phyloP scores from a whole-genome alignment of 2,797 vertebrate species.

The Dicrostonyx torquatus region DNA sequence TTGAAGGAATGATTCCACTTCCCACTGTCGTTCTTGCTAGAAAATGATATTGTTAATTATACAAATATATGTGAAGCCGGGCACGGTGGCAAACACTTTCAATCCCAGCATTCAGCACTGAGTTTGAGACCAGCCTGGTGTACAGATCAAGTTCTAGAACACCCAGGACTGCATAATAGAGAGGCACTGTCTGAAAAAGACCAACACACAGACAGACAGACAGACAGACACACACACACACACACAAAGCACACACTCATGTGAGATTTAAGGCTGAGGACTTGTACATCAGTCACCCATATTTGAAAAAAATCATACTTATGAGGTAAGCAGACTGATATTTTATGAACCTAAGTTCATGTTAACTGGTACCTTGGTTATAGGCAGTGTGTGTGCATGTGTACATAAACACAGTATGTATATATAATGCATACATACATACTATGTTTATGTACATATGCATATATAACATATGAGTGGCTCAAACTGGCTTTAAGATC shows the following conservation, averaged over 20 bases:
- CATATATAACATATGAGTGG: neutral
- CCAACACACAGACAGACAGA: neutral
- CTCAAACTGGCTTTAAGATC: constrained; percentile 12
- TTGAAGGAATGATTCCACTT: neutral
- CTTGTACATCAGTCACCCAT: constrained; percentile 23
- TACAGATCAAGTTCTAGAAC: neutral
- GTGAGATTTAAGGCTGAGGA: constrained; percentile 30
- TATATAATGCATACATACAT: neutral
- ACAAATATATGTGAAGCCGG: constrained; percentile 29
- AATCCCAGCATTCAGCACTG: neutral
- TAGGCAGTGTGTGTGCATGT: neutral
- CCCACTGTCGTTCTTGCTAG: neutral
- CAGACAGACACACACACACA: neutral
- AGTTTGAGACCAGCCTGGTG: neutral
- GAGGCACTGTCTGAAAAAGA: neutral
- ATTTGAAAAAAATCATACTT: constrained; percentile 42
- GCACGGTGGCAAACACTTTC: neutral
- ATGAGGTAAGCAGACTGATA: constrained; percentile 2
- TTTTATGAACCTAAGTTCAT: constrained; percentile 60
- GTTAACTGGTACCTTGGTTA: constrained; percentile 38
- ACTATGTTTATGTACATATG: neutral
- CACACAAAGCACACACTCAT: too few relatives aligned
- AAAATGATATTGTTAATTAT: neutral
- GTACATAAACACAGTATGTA: neutral
- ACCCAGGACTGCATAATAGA: neutral